Evolutionary conservation across 2,797 vertebrate genomes (phyloP).

Genomic region (Neosilurus mollespiculum): DNA sequence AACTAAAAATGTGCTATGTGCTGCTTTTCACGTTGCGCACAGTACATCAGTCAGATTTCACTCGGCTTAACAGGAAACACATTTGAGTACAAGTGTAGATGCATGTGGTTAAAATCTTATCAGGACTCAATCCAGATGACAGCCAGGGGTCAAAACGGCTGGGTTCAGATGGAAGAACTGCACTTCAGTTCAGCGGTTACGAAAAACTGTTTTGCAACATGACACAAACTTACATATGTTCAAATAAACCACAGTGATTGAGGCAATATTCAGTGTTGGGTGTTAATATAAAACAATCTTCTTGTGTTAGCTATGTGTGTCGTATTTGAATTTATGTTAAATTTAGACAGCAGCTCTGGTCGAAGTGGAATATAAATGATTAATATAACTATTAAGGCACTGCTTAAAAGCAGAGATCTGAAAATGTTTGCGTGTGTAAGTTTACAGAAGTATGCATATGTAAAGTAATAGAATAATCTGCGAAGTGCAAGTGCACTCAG

Average conservation of each 20-base stretch:
- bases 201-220: background rate
- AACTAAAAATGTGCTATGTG: background rate
- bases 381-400: background rate
- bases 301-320: background rate
- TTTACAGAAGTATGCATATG: too few species aligned
- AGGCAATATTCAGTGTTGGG: background rate
- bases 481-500: too few species aligned
- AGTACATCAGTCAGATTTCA: slow-evolving; percentile 4
- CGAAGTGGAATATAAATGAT: background rate
- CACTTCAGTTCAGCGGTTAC: background rate
- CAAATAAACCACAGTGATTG: slow-evolving; percentile 7
- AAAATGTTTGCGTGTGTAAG: too few species aligned
- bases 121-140: slow-evolving; percentile 30
- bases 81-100: slow-evolving; percentile 2
- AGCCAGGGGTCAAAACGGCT: slow-evolving; percentile 7
- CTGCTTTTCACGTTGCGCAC: slow-evolving; percentile 6
- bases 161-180: background rate
- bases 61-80: background rate
- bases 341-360: background rate
- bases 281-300: background rate
- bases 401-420: too few species aligned
- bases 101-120: background rate
- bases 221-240: background rate
- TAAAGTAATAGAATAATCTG: too few species aligned
- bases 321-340: background rate